These are phyloP conservation scores for Actinostola sp. DNA, from an alignment of 92 coral and sea anemone species.

Conservation along the genomic window DNA sequence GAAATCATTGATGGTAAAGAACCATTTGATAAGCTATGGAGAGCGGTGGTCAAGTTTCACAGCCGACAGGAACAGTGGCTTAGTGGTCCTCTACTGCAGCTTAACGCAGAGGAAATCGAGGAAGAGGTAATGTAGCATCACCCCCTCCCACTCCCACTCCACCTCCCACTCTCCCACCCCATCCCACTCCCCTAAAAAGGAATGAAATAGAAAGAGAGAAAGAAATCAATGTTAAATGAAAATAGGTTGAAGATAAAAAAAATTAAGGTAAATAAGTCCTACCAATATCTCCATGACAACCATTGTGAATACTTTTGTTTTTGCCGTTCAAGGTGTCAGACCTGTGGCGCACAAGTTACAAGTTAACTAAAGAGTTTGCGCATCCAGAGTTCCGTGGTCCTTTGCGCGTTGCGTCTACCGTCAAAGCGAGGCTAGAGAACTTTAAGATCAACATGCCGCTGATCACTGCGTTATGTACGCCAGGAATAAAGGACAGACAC, in stretches of 20 bases:
- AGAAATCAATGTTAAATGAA: too few relatives aligned
- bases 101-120: conserved; percentile 94
- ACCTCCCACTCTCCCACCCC: too few relatives aligned
- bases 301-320: neutral
- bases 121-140: conserved; percentile 68
- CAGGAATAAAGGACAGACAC: conserved; percentile 93
- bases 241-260: too few relatives aligned
- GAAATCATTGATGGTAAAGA: conserved; percentile 94
- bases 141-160: neutral
- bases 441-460: conserved; percentile 95
- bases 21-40: conserved; percentile 96
- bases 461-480: conserved; percentile 88
- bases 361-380: conserved; percentile 91
- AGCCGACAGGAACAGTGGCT: conserved; percentile 88
- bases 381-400: conserved; percentile 98
- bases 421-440: conserved; percentile 91
- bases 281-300: neutral
- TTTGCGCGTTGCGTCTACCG: conserved; percentile 83
- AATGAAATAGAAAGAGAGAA: too few relatives aligned
- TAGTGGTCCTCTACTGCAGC: conserved; percentile 71
- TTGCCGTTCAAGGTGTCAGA: conserved; percentile 75
- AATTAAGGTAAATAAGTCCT: too few relatives aligned
- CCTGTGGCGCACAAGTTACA: conserved; percentile 93
- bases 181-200: too few relatives aligned
- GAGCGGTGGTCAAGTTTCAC: conserved; percentile 87